phyloP scores from a whole-genome alignment of 64 coral and sea anemone species.

The Montipora capricornis region DNA sequence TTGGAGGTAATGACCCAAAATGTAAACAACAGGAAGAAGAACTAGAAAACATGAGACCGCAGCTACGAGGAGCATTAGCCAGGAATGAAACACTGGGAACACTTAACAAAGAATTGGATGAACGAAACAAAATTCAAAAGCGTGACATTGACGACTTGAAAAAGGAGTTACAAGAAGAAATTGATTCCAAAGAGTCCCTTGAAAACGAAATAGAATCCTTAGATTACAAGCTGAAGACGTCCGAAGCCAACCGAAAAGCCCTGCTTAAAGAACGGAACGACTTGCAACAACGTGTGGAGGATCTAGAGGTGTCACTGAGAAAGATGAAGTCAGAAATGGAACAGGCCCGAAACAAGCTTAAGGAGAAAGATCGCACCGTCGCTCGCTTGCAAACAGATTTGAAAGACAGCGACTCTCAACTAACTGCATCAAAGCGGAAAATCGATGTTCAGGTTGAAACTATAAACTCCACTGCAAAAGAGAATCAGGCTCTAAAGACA shows the following conservation, averaged over 20 bases:
- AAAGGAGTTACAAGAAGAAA: conserved; percentile 58
- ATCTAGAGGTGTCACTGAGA: conserved; percentile 64
- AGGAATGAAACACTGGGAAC: conserved; percentile 59
- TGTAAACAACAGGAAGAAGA: conserved; percentile 67
- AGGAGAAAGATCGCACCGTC: conserved; percentile 81
- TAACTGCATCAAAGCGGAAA: conserved; percentile 64
- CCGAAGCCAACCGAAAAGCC: conserved; percentile 66
- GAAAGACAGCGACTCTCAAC: conserved; percentile 66
- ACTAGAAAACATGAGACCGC: conserved; percentile 63
- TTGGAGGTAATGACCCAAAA: conserved; percentile 61
- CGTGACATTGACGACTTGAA: conserved; percentile 47
- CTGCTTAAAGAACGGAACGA: conserved; percentile 72
- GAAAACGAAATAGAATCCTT: conserved; percentile 70
- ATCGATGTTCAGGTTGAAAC: conserved; percentile 49
- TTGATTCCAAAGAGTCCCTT: conserved; percentile 70
- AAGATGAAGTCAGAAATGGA: conserved; percentile 74
- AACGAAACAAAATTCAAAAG: conserved; percentile 48
- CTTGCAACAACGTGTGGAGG: conserved; percentile 58
- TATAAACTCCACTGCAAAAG: conserved; percentile 62
- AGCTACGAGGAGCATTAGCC: conserved; percentile 47
- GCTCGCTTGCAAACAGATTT: conserved; percentile 57
- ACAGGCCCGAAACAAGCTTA: conserved; percentile 83
- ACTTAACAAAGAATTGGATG: conserved; percentile 69
- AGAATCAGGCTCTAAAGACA: conserved; percentile 74
- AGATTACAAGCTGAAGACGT: conserved; percentile 75